Base-by-base conservation (phyloP, 2,113 vertebrate genomes). In the Patagioenas fasciata region DNA sequence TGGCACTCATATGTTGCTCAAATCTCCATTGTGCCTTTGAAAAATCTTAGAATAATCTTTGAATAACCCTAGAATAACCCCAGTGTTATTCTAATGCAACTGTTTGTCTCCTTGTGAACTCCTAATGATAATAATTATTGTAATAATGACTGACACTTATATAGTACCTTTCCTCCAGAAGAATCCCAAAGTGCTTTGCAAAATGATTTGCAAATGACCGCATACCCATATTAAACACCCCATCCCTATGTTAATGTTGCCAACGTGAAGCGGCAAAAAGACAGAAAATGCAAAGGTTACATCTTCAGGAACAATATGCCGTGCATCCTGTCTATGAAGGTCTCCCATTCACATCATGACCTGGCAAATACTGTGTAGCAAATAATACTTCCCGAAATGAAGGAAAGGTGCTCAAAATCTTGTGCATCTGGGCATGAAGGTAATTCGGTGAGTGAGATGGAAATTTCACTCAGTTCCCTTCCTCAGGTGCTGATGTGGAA, bases 121-220 rank as follows among this genome's bases (percentile, higher is more conserved):
- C 88, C 51, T 28, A 91, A 79, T 75, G 91, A 58, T 83, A 85
- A 80, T 89, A 92, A 95, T 87, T 69, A 91, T 85, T 82, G 67
- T 83, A 96, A 97, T 93, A 95, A 96, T 85, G 85, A 93, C 90
- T 94, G 94, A 95, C 94, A 91, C 57, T 93, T 89, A 80, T 51
- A 80, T 48, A 93, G 71, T 56, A 85, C 60, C 78, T 90, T 95
- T 96, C 75, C 94, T 85, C 20, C 82, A 93, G 64, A 95, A 95
- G 51, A 64, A 93, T 93, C 75, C 48, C 90, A 80, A 90, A 93
- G 79, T 74, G 64, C 64, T 90, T 93, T 91, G 88, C 81, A 94
- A 89, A 93, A 84, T 85, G 81, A 94, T 89, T 91, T 89, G 48
- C 62, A 91, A 95, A 91, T 5, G 32, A 91, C 72, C 0, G 1